Percentiles rank a stretch among this genome's conserved stretches.
phyloP scores from a whole-genome alignment of 2,113 vertebrate genomes.

The Gila orcuttii region DNA sequence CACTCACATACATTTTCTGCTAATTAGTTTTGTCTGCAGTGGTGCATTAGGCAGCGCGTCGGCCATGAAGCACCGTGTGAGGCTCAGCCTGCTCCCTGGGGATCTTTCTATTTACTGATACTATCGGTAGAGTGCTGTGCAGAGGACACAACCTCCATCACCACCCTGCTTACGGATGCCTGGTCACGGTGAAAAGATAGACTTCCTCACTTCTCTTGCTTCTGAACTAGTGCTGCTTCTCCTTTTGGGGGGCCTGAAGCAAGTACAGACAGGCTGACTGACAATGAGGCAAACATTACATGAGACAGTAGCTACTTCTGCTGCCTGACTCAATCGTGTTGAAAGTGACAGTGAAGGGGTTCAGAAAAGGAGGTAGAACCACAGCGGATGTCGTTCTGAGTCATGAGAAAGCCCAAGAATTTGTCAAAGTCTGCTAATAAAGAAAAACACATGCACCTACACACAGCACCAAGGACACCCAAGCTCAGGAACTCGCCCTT shows the following conservation, averaged over 20 bases:
- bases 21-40: slow-evolving; percentile 44
- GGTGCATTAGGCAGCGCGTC: slow-evolving; percentile 20
- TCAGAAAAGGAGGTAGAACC: neutral
- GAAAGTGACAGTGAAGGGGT: neutral
- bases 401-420: neutral
- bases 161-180: slow-evolving; percentile 61
- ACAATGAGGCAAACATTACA: slow-evolving; percentile 45
- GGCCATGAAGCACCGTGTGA: slow-evolving; percentile 46
- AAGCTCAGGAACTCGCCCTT: slow-evolving; percentile 19
- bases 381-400: neutral
- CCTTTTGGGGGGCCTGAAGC: slow-evolving; percentile 32
- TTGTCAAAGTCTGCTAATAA: neutral
- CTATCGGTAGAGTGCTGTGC: slow-evolving; percentile 51
- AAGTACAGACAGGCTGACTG: slow-evolving; percentile 30
- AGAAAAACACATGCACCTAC: slow-evolving; percentile 19
- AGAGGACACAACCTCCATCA: slow-evolving; percentile 50
- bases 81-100: slow-evolving; percentile 46
- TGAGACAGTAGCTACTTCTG: neutral
- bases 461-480: slow-evolving; percentile 20
- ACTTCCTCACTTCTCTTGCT: slow-evolving; percentile 37
- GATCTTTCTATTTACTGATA: slow-evolving; percentile 59
- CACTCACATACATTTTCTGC: slow-evolving; percentile 37
- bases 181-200: slow-evolving; percentile 46
- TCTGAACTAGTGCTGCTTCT: slow-evolving; percentile 25
- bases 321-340: slow-evolving; percentile 22